Evolutionary conservation across 2,888 invertebrate genomes (phyloP).

Genomic region (Habrosyne pyritoides): DNA sequence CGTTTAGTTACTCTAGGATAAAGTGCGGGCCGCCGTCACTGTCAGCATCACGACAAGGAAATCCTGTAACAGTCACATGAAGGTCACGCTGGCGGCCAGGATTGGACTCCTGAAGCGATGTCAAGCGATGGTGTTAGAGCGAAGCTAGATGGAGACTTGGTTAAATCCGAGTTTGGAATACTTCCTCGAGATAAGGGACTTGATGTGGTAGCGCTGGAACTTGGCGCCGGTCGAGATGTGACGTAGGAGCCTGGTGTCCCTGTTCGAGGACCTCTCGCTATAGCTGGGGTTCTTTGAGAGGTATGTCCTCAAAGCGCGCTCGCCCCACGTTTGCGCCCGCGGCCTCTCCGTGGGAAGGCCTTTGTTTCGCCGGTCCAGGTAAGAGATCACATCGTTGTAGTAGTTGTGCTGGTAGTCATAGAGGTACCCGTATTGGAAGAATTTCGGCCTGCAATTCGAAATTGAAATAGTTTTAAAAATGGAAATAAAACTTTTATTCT

Average conservation of each 20-base stretch:
- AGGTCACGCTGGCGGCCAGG: constrained; percentile 71
- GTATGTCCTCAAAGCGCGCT: constrained; percentile 90
- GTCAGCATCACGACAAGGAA: constrained; percentile 66
- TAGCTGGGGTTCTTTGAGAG: constrained; percentile 86
- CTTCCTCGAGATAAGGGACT: constrained; percentile 89
- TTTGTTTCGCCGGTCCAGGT: constrained; percentile 89
- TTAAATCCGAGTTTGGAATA: constrained; percentile 84
- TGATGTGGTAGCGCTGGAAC: constrained; percentile 89
- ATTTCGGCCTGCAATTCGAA: constrained; percentile 86
- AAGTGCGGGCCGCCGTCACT: constrained; percentile 28
- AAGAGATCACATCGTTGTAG: constrained; percentile 93
- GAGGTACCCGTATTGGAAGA: constrained; percentile 91
- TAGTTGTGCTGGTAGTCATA: constrained; percentile 94
- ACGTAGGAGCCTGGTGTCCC: constrained; percentile 83
- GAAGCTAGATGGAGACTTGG: constrained; percentile 79
- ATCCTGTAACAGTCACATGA: constrained; percentile 78
- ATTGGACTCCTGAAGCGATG: constrained; percentile 66
- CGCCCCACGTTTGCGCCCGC: constrained; percentile 93
- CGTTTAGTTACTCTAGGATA: constrained; percentile 36
- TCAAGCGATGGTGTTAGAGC: constrained; percentile 75
- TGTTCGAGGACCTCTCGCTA: constrained; percentile 85
- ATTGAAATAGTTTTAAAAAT: constrained; percentile 1
- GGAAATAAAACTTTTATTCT: background rate
- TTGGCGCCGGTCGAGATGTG: constrained; percentile 86
- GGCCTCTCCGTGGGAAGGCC: constrained; percentile 89